Base-by-base conservation (phyloP, 2,797 vertebrate genomes). In the Leptodactylus fallax region DNA sequence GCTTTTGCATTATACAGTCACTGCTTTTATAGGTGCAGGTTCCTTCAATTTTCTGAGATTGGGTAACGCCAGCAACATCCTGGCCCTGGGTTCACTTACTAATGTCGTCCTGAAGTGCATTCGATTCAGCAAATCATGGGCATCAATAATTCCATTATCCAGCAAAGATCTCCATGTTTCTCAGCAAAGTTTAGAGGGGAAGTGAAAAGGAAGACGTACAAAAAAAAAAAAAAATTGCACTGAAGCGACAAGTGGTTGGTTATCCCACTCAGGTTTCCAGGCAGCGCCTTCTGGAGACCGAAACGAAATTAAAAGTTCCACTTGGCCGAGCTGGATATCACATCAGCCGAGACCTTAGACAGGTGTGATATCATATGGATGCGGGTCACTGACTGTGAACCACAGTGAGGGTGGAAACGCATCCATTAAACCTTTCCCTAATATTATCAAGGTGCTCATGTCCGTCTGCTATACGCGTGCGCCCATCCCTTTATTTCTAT, bases 261-360 rank as follows among this genome's bases (percentile, higher is more conserved):
- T 85, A 81, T 60, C 67, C 61, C 71, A 11, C 21, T 79, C 61
- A 74, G 63, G 78, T 81, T 81, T 74, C 77, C 83, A 81, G 87
- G 83, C 69, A 76, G 56, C 60, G 12, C 49, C 55, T 74, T 56
- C 53, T 61, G 67, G 47, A 82, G 49, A 85, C 16, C 36, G 76
- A 56, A 72, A 85, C 85, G 65, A 85, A 84, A 80, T 80, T 61
- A 80, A 74, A 84, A 79, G 78, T 88, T 88, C 87, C 83, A 85
- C 83, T 81, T 85, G 83, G 69, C 58, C 53, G 87, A 72, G 67
- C 27, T 47, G 47, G 58, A 74, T 55, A 81, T 88, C 67, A 76
- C 81, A 14, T 85, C 65, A 65, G 82, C 58, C 14, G 49, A 36
- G 61, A 81, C 14, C 78, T 80, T 56, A 81, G 83, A 82, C 83